Evolutionary conservation across 2,888 invertebrate genomes (phyloP), one percentile per base, ranked within the genome.

Genomic region (Ditula angustiorana): DNA sequence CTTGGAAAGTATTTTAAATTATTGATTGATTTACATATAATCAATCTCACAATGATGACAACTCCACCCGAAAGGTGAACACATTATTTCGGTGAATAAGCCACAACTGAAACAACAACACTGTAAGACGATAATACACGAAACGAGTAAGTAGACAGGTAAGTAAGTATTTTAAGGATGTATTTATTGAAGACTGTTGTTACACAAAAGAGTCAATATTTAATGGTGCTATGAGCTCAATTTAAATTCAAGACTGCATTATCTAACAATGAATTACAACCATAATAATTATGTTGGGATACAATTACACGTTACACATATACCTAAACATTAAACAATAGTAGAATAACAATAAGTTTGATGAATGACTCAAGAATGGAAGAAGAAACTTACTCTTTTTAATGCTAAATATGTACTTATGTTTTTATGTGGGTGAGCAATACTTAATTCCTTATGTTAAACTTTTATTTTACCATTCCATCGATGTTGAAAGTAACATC

Each of bases 401-500:
- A 57, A 46, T 28, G 23, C 28, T 37, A 16, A 28, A 41, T 8
- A 13, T 7, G 10, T 50, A 24, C 35, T 26, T 13, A 35, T 44
- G 26, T 44, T 30, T 60, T 8, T 11, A 35, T 57, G 35, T 57
- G 37, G 19, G 47, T 60, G 30, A 47, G 46, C 21, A 53, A 55
- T 23, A 37, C 26, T 61, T 37, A 23, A 46, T 28, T 59, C 33
- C 44, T 44, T 56, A 55, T 13, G n/a, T 26, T 44, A 30, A 8
- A 33, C 16, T 13, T 50, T 21, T 13, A 56, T 33, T 24, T 35
- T 50, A 49, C 33, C 13, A 44, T 16, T 33, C 33, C 11, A 11
- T 13, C 7, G 46, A 49, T 62, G 37, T 26, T 53, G 55, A 70
- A 77, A 71, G 67, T 67, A 79, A 80, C 78, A 80, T 55, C 71